phyloP scores from a whole-genome alignment of 2,888 invertebrate species.

The Diaperis boleti region DNA sequence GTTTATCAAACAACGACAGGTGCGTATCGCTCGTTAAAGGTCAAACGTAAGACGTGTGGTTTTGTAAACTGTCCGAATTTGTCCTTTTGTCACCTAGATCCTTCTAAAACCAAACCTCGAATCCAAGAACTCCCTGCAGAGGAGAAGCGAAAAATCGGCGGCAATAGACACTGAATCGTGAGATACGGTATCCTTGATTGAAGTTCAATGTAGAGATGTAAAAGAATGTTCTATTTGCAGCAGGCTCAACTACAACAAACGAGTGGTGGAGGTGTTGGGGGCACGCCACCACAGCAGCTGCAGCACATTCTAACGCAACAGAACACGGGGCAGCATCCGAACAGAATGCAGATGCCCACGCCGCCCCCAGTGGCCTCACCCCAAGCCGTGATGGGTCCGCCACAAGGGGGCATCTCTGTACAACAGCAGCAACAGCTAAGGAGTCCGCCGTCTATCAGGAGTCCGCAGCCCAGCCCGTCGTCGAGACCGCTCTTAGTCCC shows the following conservation, averaged over 20 bases:
- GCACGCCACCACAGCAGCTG: constrained; percentile 68
- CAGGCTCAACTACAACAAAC: constrained; percentile 59
- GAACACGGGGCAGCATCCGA: constrained; percentile 68
- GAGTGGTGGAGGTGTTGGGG: constrained; percentile 57
- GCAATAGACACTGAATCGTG: too few species aligned
- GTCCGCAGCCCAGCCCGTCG: constrained; percentile 83
- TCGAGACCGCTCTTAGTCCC: constrained; percentile 75
- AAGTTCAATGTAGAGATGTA: not conserved
- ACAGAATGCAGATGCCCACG: constrained; percentile 67
- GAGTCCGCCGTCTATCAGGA: constrained; percentile 84
- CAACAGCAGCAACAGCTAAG: constrained; percentile 77
- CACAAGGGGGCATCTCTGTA: constrained; percentile 70
- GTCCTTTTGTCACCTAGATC: constrained; percentile 1
- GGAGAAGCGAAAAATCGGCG: not conserved
- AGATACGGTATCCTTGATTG: not conserved
- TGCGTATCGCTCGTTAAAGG: constrained; percentile 52
- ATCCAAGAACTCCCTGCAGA: not conserved
- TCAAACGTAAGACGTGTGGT: not conserved
- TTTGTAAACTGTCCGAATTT: not conserved
- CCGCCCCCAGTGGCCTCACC: constrained; percentile 81
- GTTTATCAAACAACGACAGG: constrained; percentile 89
- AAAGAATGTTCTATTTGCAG: constrained; percentile 44
- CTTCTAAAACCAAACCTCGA: constrained; percentile 9
- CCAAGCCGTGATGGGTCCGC: constrained; percentile 79
- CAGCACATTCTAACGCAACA: constrained; percentile 67